Conservation (phyloP, 2,113 vertebrate species). For the Pampusana beccarii region DNA sequence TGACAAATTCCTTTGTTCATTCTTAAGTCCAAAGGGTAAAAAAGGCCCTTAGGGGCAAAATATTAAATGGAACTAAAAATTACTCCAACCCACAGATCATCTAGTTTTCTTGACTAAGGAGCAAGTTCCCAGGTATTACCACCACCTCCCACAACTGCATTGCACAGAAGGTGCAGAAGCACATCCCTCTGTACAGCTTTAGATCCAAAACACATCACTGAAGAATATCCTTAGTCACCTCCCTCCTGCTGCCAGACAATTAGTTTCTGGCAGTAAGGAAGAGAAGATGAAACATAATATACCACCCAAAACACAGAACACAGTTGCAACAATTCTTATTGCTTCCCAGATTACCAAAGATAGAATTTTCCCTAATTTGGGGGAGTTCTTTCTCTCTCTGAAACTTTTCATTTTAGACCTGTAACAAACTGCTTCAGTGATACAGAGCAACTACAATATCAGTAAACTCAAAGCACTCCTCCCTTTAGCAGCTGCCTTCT, state of each 20-base stretch:
- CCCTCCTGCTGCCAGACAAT: slow-evolving; percentile 17
- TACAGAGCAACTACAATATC: background rate
- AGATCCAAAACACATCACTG: background rate
- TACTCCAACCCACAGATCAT: background rate
- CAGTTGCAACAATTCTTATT: background rate
- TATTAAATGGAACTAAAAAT: background rate
- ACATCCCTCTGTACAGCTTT: background rate
- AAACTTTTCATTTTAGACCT: background rate
- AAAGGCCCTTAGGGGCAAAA: background rate
- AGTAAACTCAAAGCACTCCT: background rate
- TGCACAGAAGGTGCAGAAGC: background rate
- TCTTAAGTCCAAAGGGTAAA: background rate
- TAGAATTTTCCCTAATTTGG: background rate
- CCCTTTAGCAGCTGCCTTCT: background rate
- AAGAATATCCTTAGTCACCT: slow-evolving; percentile 37
- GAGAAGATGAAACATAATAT: background rate
- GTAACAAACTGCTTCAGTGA: background rate
- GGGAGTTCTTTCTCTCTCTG: background rate
- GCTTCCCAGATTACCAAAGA: background rate
- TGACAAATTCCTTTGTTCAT: background rate
- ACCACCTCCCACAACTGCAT: background rate
- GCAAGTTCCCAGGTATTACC: background rate
- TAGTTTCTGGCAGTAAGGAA: background rate
- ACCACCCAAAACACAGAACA: background rate
- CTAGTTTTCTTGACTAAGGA: background rate